Percentiles rank a stretch among this genome's conserved stretches.
Evolutionary conservation across 1,140 invertebrate species (phyloP).

Genomic region (Metaphire vulgaris): DNA sequence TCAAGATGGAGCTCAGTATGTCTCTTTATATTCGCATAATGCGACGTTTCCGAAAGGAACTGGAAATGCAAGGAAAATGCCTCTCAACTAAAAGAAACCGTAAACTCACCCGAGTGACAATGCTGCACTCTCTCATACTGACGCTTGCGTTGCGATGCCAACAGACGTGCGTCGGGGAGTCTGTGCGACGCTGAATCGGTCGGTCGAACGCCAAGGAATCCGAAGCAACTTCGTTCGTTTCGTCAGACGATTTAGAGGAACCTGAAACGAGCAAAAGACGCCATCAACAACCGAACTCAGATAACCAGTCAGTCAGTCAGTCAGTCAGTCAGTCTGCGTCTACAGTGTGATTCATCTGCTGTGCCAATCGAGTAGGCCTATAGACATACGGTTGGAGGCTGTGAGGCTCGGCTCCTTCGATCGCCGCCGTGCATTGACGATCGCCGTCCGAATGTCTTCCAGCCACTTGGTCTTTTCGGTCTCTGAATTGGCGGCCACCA

Average conservation of each 20-base stretch:
- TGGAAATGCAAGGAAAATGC: too few species aligned
- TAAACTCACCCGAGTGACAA: constrained; percentile 65
- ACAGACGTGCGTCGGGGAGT: constrained; percentile 90
- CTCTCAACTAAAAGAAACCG: neutral
- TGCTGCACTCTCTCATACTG: constrained; percentile 69
- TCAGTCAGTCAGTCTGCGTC: too few species aligned
- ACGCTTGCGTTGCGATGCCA: constrained; percentile 92
- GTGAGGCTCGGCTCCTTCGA: too few species aligned
- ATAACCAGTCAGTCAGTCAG: too few species aligned
- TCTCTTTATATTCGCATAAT: too few species aligned
- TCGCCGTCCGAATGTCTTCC: constrained; percentile 68
- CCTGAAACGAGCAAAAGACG: too few species aligned
- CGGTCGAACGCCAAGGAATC: neutral
- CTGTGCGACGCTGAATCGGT: constrained; percentile 61
- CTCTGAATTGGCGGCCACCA: constrained; percentile 58
- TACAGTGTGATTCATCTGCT: too few species aligned
- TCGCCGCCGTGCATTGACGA: constrained; percentile 60
- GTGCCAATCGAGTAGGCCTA: too few species aligned
- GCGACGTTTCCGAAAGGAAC: too few species aligned
- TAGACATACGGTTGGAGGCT: too few species aligned
- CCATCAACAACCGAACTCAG: too few species aligned
- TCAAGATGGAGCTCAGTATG: too few species aligned
- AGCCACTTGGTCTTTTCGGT: constrained; percentile 82
- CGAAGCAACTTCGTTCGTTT: neutral
- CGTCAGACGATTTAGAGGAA: neutral